phyloP scores from a whole-genome alignment of 2,888 invertebrate species.

The Eristalinus sepulchralis region DNA sequence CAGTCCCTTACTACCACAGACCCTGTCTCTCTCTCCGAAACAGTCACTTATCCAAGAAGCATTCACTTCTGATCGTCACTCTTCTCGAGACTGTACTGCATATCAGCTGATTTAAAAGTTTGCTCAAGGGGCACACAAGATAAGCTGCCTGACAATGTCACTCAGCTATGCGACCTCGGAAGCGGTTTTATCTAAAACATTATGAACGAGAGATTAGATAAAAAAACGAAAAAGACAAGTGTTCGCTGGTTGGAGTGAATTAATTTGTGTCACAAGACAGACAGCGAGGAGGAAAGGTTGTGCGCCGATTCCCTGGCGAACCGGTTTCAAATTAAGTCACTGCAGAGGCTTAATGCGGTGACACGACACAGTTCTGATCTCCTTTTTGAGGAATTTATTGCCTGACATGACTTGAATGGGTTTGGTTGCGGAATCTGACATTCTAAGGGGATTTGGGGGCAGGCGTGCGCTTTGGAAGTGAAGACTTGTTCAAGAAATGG shows the following conservation, averaged over 20 bases:
- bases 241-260: not conserved
- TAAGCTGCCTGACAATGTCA: too few relatives aligned
- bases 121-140: too few relatives aligned
- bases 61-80: too few relatives aligned
- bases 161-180: not conserved
- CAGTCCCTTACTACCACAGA: too few relatives aligned
- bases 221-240: not conserved
- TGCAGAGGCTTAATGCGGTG: not conserved
- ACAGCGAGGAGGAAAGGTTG: not conserved
- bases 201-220: not conserved
- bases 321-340: not conserved
- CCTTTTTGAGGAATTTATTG: not conserved
- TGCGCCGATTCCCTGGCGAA: not conserved
- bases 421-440: not conserved
- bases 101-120: too few relatives aligned
- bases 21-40: too few relatives aligned
- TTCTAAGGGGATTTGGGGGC: not conserved
- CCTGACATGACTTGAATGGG: not conserved
- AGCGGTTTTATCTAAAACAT: not conserved
- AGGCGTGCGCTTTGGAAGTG: not conserved
- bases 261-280: not conserved
- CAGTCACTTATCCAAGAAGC: too few relatives aligned
- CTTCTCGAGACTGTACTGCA: too few relatives aligned
- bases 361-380: not conserved
- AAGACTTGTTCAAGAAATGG: not conserved